Conservation (phyloP, 2,113 vertebrate species). For the Corythornis madagascariensis region DNA sequence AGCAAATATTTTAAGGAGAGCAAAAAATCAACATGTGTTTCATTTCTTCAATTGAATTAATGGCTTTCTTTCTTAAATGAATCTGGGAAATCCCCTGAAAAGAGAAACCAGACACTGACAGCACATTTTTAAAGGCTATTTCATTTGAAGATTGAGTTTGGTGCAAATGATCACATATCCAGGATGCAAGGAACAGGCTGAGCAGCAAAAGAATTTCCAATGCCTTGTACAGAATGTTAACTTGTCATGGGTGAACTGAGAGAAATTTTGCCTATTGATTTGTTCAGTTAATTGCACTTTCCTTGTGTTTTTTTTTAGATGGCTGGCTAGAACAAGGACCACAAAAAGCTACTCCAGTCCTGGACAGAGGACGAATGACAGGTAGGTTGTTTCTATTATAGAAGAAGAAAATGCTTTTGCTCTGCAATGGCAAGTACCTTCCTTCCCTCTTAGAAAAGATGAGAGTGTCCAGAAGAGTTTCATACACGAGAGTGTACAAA, state of each 20-base stretch:
- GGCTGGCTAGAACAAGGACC: background rate
- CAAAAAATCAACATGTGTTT: background rate
- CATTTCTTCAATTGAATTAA: background rate
- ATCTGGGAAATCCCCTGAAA: background rate
- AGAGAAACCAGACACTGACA: background rate
- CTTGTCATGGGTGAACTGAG: background rate
- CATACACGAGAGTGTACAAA: background rate
- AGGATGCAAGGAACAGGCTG: rapidly evolving
- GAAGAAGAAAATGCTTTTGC: background rate
- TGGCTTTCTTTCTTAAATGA: background rate
- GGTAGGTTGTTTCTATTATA: background rate
- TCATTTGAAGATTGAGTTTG: background rate
- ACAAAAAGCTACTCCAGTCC: background rate
- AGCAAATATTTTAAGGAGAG: background rate
- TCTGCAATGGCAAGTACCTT: background rate
- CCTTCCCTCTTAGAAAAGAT: background rate
- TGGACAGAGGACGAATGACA: background rate
- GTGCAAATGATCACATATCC: background rate
- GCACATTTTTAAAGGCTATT: background rate
- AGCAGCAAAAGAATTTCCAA: background rate
- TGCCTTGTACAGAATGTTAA: background rate
- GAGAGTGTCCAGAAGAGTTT: background rate
- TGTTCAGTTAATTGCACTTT: background rate
- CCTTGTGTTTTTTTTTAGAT: background rate
- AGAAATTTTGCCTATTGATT: background rate